Base-by-base conservation (phyloP, 2,888 invertebrate species). In the Gerris lacustris region DNA sequence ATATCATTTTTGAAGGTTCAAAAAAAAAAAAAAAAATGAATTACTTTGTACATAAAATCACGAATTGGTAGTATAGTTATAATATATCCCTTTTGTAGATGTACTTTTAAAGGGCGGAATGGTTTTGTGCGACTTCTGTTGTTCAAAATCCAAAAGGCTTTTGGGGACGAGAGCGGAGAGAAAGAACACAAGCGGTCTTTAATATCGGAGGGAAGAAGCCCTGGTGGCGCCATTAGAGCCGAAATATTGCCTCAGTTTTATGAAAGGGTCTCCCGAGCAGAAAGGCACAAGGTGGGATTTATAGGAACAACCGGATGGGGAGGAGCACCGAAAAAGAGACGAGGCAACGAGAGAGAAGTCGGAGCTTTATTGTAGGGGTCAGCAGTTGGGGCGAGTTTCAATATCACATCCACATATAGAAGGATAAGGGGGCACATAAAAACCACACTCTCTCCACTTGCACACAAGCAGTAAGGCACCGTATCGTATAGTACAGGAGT, bases 161-260 rank as follows among this genome's bases (percentile, higher is more conserved):
- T 31, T 31, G 31, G 31, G 31, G 31, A 31, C 31, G 31, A 31
- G 31, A 31, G 31, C 31, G 31, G 55, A 55, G 55, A 55, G 15
- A 55, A 15, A 55, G 55, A 55, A 55, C 55, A 55, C 55, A 55
- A 15, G 55, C 9, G 55, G 55, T 55, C 55, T 55, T 55, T 55
- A 55, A 55, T 55, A 55, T 55, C 55, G 9, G 11, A 55, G 55
- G 15, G 55, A 15, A 9, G 15, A 11, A 9, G 11, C 55, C 55
- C 11, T 9, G 55, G 15, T 15, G 15, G 55, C 9, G 55, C 55
- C 55, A 55, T 55, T 55, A 55, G 55, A 55, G 55, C 55, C 55
- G 55, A 55, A 55, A 55, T 55, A 55, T 55, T 55, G 55, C 55
- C 55, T 55, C 55, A 55, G 55, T 55, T 55, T 55, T 55, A 55